Conservation (phyloP, 2,797 vertebrate genomes). For the Sandelia bainsii region DNA sequence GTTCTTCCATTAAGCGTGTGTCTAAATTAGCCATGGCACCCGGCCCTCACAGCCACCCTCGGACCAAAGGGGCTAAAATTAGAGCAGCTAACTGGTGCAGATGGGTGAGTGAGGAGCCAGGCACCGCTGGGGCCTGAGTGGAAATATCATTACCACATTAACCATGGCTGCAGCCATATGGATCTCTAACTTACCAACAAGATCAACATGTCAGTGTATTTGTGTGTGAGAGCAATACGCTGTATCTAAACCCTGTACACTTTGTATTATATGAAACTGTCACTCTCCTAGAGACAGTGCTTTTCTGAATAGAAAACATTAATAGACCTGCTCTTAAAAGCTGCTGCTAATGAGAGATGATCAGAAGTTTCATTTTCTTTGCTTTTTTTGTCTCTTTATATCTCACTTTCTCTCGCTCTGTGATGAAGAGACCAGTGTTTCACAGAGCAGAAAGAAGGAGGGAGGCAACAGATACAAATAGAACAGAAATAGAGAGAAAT, state of each 20-base stretch:
- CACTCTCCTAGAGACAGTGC: slow-evolving; percentile 18
- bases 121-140: slow-evolving; percentile 57
- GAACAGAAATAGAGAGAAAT: slow-evolving; percentile 26
- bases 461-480: slow-evolving; percentile 43
- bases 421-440: slow-evolving; percentile 44
- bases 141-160: slow-evolving; percentile 80
- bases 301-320: slow-evolving; percentile 47
- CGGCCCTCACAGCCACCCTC: slow-evolving; percentile 65
- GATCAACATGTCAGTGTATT: slow-evolving; percentile 40
- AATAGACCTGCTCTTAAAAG: slow-evolving; percentile 46
- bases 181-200: slow-evolving; percentile 57
- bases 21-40: slow-evolving; percentile 81
- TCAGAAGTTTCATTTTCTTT: slow-evolving; percentile 50
- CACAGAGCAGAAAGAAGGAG: slow-evolving; percentile 33
- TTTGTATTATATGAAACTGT: slow-evolving; percentile 26
- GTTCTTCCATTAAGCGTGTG: slow-evolving; percentile 78
- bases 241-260: slow-evolving; percentile 4
- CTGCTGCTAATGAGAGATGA: slow-evolving; percentile 60
- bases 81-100: slow-evolving; percentile 78
- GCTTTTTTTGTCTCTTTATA: slow-evolving; percentile 14
- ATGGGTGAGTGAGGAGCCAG: slow-evolving; percentile 72
- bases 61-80: slow-evolving; percentile 80
- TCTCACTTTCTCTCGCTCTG: slow-evolving; percentile 23
- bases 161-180: slow-evolving; percentile 42
- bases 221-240: slow-evolving; percentile 34